phyloP scores from a whole-genome alignment of 23 tunicate species.

The Halocynthia aurantium region DNA sequence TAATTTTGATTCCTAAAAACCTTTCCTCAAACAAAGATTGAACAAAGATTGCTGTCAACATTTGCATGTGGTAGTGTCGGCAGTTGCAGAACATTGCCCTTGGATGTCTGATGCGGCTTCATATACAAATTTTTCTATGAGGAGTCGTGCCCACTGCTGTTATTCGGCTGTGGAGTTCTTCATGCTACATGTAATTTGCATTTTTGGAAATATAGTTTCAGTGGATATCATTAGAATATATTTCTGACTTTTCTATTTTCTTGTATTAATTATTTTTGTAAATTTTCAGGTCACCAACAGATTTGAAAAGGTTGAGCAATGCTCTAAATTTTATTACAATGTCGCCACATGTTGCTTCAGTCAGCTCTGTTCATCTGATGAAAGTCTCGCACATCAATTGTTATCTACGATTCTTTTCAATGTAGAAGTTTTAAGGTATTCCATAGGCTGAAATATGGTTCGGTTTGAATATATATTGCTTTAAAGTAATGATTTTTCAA shows the following conservation, averaged over 20 bases:
- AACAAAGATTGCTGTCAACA: too few species aligned
- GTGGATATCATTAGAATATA: too few species aligned
- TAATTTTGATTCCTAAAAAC: too few species aligned
- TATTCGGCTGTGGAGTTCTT: too few species aligned
- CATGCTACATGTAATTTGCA: too few species aligned
- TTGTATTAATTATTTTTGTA: background rate
- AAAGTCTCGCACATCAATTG: conserved; percentile 12
- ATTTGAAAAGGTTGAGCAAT: background rate
- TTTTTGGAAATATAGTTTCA: too few species aligned
- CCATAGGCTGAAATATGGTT: background rate
- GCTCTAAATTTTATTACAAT: background rate
- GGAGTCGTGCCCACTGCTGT: background rate
- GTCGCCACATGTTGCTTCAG: conserved; percentile 14
- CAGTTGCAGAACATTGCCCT: conserved; percentile 5
- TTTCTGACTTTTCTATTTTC: background rate
- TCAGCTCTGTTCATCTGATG: conserved; percentile 16
- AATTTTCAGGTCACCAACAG: background rate
- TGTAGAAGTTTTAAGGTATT: conserved; percentile 16
- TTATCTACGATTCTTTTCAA: conserved; percentile 16
- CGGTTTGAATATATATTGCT: background rate
- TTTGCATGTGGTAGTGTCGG: too few species aligned
- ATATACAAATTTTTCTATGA: background rate
- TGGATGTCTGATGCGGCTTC: conserved; percentile 1
- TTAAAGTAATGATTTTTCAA: too few species aligned
- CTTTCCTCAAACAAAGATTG: too few species aligned